Base-by-base conservation (phyloP, 1,140 invertebrate genomes). In the Aphaenogaster floridana region DNA sequence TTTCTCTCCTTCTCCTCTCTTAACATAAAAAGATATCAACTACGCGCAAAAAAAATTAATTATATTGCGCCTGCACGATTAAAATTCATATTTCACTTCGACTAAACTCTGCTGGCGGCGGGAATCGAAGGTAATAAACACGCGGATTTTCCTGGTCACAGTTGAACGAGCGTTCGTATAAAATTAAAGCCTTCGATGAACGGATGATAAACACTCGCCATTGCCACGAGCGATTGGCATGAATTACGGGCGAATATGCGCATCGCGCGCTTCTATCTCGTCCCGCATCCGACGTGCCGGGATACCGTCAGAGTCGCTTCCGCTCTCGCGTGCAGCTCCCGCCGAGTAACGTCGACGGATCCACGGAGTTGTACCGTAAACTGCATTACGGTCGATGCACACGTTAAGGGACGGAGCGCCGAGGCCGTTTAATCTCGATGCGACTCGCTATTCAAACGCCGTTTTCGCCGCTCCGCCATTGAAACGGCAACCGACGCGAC, bases 121-220 rank as follows among this genome's bases (percentile, higher is more conserved):
- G 39, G 28, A 28, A 57, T 81, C 39, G 61, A 64, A 36, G 57
- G 77, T 39, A 79, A 79, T 66, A 79, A 79, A 79, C 77, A 54
- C 78, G 64, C 42, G 68, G 68, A 74, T 81, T 80, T 81, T 81
- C 50, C 63, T 50, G 34, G 85, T 71, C 36, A 42, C 74, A 36
- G 28, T 39, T 17, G 52, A 57, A 3, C 52, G 66, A 39, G 21
- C 66, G 28, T 39, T n/a, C 64, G 63, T 69, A 68, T 69, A 71
- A 81, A 74, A 74, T 83, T 48, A 74, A 83, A 74, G 68, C 42
- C 54, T 48, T 4, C 80, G 80, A 83, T 74, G 80, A 74, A 48
- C 64, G 64, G 48, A 71, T 15, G 72, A 86, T 57, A 80, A 64
- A 80, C 83, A 64, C 54, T 61, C 69, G 28, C 52, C 42, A 68